Evolutionary conservation across 2,797 vertebrate genomes (phyloP), one percentile per base, ranked within the genome.

Genomic region (Aldrovandia affinis): DNA sequence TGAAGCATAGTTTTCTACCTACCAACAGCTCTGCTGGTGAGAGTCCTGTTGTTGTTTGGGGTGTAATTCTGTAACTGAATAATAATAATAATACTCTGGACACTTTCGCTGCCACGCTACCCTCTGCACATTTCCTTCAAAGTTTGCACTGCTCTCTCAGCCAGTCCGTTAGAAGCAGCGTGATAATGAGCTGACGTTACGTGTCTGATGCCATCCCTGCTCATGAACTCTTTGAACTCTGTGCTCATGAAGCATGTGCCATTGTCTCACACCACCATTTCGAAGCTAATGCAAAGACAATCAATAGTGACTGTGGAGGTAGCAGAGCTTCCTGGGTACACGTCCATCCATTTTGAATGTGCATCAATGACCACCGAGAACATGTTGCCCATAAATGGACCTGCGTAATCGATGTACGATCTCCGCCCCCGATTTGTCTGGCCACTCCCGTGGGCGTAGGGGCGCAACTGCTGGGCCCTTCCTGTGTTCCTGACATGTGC

Each of bases 321-420:
- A 6, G 84, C 18, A 4, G 75, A 44, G 9, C 2, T 83, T 50
- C 84, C 55, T 0, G 78, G 22, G 22, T 84, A 84, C n/a, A 39
- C 82, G 10, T 88, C 87, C 28, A 86, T 82, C 85, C 61, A 88
- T 80, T 88, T 88, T 0, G 87, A 89, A 59, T 87, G 28, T 1
- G 85, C 83, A 52, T 88, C 85, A 8, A 89, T 79, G 4, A 85
- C 0, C 1, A 88, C 65, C 36, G 85, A 30, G 42, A 88, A 86
- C 83, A 87, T 87, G 0, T 80, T 30, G 0, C 86, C 81, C 75
- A 83, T 65, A 42, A 83, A 89, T 0, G 52, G 54, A 14, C 86
- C 86, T 25, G 80, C 83, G 81, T 83, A 83, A 55, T 86, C 85
- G 0, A 85, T 30, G 12, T 83, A 70, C 1, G 85, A 2, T 44